Evolutionary conservation across 2,113 vertebrate genomes (phyloP), one percentile per base, ranked within the genome.

Genomic region (Apeltes quadracus): DNA sequence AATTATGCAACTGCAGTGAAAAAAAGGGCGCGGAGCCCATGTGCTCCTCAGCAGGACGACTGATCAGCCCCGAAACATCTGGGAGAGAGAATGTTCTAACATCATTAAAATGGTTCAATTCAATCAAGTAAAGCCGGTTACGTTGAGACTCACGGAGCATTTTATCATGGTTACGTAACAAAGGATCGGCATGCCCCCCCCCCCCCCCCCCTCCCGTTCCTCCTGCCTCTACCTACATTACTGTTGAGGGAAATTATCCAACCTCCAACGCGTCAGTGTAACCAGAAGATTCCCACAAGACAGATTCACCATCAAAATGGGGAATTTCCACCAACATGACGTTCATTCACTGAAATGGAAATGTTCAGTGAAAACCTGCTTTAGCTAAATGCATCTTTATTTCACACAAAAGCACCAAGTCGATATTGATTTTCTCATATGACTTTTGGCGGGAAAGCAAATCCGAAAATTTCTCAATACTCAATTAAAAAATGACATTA

Each of bases 1-100:
- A 51, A 66, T 74, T 77, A 66, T 70, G 73, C 59, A 64, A 70
- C 72, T 29, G 50, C 39, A 38, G 59, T n/a, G n/a, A n/a, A 62
- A 25, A 25, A 22, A 8, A 32, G 29, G 55, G 32, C 2, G 7
- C 48, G 32, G 27, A 73, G 67, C n/a, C 71, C 56, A 14, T 22
- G 61, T 69, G 63, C 25, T 32, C 46, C 50, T n/a, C 27, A 55
- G 15, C 25, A 46, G 6, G 66, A 29, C 69, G 55, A 32, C 34
- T 61, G 25, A 54, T 58, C 34, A 18, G 54, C 48, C 18, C 14
- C 2, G 44, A 55, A 59, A 58, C 15, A 29, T n/a, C 22, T 22
- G 1, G 14, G 16, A 32, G 32, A 43, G 23, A 14, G 15, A 69
- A 48, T 13, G 11, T 32, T 2, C 14, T 13, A 22, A 6, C 22